Evolutionary conservation across 2,888 invertebrate species (phyloP), one percentile per base, ranked within the genome.

Genomic region (Ecdyonurus torrentis): DNA sequence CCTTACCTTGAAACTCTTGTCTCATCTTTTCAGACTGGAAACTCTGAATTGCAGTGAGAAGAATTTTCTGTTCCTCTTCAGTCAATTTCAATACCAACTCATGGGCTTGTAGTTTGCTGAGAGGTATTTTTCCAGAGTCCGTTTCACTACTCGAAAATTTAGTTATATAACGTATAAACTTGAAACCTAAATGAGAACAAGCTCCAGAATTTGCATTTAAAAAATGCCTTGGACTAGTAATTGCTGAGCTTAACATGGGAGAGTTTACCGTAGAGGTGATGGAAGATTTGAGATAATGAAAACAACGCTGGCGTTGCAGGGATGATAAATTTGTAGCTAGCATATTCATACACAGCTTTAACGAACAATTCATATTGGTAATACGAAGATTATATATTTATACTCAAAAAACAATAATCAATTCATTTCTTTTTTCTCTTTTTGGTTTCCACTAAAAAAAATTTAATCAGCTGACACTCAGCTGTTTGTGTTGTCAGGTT

Each of bases 1-100:
- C 53, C 72, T 75, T 78, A 89, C 90, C 89, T 83, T 88, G 87
- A 71, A 84, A 89, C 71, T 84, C 84, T 64, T 87, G 86, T 74
- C 87, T 89, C 63, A 84, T 79, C 70, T 82, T 79, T 69, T 85
- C 83, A 0, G 89, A 87, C 70, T 89, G 84, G 71, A 83, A 86
- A 72, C 87, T 86, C 68, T 84, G 83, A 58, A 91, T 74, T 1
- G 89, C 88, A 59, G 76, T 74, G 64, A 84, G 79, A 59, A 91
- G 76, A 67, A 85, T 77, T 68, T 78, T 81, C 61, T 90, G 79
- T 72, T 91, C 90, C 61, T 86, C 85, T 61, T 83, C 80, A 52
- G 84, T 88, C 52, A 91, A 77, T 69, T 84, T 82, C 50, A 86
- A 75, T 5, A 87, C 81, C 60, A 91, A 77, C 70, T 89, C 87